Conservation (phyloP, 2,888 invertebrate species). For the Ochlodes sylvanus region DNA sequence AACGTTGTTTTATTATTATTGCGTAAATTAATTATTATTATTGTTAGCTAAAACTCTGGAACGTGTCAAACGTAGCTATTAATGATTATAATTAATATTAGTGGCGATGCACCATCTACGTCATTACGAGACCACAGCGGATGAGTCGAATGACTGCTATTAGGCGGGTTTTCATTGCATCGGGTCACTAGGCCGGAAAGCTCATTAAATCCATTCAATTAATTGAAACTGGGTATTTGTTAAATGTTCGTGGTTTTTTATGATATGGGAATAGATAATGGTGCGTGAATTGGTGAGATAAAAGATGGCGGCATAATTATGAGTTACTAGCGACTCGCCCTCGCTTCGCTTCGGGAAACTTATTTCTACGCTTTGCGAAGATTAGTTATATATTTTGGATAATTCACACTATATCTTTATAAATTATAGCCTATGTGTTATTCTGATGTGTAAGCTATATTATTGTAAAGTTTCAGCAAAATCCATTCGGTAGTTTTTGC, state of each 20-base stretch:
- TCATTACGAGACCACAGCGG: slow-evolving; percentile 14
- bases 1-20: no score
- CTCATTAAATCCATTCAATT: slow-evolving; percentile 53
- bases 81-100: slow-evolving; percentile 36
- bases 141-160: slow-evolving; percentile 46
- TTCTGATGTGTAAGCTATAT: no score
- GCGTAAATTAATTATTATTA: neutral
- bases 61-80: neutral
- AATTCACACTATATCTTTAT: no score
- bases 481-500: no score
- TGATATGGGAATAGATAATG: slow-evolving; percentile 41
- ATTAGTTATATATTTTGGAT: no score
- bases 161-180: slow-evolving; percentile 50
- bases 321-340: no score
- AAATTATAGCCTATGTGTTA: no score
- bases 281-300: slow-evolving; percentile 48
- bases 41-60: neutral
- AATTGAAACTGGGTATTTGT: slow-evolving; percentile 52
- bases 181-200: slow-evolving; percentile 52
- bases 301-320: neutral
- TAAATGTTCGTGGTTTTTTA: slow-evolving; percentile 18
- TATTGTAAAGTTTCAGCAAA: no score
- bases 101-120: slow-evolving; percentile 18
- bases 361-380: no score
- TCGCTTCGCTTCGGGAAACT: no score